Conservation (phyloP, 2,797 vertebrate species). For the Notolabrus celidotus region DNA sequence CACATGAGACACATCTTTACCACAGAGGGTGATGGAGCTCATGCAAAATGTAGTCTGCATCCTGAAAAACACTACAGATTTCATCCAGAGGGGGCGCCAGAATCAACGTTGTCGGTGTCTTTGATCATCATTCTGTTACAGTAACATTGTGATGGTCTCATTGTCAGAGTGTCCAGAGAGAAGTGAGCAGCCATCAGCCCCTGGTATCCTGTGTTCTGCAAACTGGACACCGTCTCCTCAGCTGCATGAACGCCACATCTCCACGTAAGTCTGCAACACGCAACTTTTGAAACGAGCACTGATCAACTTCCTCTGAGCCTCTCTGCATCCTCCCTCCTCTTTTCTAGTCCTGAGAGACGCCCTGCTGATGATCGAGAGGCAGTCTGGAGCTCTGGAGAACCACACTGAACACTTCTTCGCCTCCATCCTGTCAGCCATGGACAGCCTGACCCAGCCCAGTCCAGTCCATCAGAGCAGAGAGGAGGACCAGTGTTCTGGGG, state of each 20-base stretch:
- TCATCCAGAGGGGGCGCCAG: too few species aligned
- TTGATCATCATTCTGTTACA: too few species aligned
- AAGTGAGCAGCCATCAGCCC: conserved; percentile 85
- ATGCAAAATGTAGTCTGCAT: too few species aligned
- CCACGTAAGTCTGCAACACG: conserved; percentile 83
- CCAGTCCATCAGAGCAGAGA: conserved; percentile 11
- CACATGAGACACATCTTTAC: too few species aligned
- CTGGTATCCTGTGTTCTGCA: conserved; percentile 88
- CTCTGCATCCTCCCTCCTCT: neutral
- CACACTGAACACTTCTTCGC: conserved; percentile 86
- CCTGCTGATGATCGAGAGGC: conserved; percentile 86
- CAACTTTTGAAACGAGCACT: neutral
- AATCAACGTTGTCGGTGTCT: too few species aligned
- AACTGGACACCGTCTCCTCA: conserved; percentile 89
- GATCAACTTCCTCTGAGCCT: neutral
- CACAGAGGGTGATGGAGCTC: too few species aligned
- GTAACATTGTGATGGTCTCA: neutral
- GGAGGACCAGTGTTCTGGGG: neutral
- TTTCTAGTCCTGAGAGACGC: conserved; percentile 89
- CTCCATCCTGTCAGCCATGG: conserved; percentile 87
- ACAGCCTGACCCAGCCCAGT: conserved; percentile 71
- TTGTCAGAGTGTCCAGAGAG: conserved; percentile 89
- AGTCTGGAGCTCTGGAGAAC: conserved; percentile 85
- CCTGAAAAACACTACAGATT: too few species aligned
- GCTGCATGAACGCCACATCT: conserved; percentile 86